Base-by-base conservation (phyloP, 2,113 vertebrate genomes). In the Bombycilla garrulus region DNA sequence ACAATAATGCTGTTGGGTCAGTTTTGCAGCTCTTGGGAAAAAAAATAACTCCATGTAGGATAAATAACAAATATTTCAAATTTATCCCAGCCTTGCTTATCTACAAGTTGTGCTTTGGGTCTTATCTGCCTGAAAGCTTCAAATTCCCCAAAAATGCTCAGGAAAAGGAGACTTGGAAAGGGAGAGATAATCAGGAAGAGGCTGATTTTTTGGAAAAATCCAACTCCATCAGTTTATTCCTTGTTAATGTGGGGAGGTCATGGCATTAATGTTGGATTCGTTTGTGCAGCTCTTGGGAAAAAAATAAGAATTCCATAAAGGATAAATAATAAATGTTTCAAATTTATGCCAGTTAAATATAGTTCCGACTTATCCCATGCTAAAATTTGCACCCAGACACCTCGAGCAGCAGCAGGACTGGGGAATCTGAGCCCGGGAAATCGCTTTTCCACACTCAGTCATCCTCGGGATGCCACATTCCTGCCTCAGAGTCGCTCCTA, bases 311-410 rank as follows among this genome's bases (percentile, higher is more conserved):
- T 91, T 96, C 60, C 91, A 84, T 57, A 90, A 45, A 87, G 87
- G 66, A 85, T 88, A 90, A 88, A 69, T 81, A 87, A 93, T 78
- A 56, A 78, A 8, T 58, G 86, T 87, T 90, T 96, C 96, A 96
- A 96, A 91, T 96, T 95, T n/a, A n/a, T n/a, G n/a, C n/a, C n/a
- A n/a, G n/a, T n/a, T n/a, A n/a, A n/a, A n/a, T n/a, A n/a, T n/a
- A 96, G 78, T 84, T 25, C 81, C 26, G 95, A 28, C 0, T 7
- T 79, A 91, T 61, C 81, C 70, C 78, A 25, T 23, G 18, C 92
- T 44, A 14, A 81, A 12, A 10, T 94, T 81, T 45, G 72, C 78
- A 44, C 16, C 48, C 88, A 29, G 88, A 48, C 57, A 40, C 19
- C 15, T n/a, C 19, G 33, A 44, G 50, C 35, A 29, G 28, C 65